Conservation (phyloP, 2,113 vertebrate species). For the Chrysemys picta region DNA sequence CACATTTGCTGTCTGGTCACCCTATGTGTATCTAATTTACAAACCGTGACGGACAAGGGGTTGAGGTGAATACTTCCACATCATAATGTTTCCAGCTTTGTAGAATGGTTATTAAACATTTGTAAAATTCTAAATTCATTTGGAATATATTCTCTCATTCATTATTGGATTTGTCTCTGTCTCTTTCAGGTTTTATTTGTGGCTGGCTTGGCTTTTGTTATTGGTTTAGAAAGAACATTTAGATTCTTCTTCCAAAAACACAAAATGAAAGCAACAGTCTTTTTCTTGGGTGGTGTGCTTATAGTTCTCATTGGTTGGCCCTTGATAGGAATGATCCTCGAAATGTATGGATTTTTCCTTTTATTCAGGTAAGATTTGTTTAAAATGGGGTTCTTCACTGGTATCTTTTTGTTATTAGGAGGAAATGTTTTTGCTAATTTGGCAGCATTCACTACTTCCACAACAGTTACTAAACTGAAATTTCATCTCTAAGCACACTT, state of each 20-base stretch:
- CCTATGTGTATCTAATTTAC: neutral
- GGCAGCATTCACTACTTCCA: neutral
- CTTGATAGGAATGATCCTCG: constrained; percentile 94
- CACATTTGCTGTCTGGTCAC: too few species aligned
- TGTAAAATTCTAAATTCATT: neutral
- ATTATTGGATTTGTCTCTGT: constrained; percentile 33
- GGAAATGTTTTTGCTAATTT: fast-evolving
- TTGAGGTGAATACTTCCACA: neutral
- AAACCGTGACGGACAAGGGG: neutral
- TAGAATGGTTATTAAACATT: neutral
- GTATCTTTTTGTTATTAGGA: neutral
- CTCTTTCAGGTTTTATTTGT: constrained; percentile 93
- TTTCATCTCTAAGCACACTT: neutral
- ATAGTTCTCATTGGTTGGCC: constrained; percentile 98
- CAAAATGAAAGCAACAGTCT: constrained; percentile 95
- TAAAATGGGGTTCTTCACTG: neutral
- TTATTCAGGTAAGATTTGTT: constrained; percentile 89
- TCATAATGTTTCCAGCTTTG: neutral
- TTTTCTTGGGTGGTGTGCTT: constrained; percentile 96
- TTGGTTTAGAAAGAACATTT: constrained; percentile 96
- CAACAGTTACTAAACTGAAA: neutral
- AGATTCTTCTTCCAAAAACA: constrained; percentile 99
- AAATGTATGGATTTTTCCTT: constrained; percentile 97
- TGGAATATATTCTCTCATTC: neutral
- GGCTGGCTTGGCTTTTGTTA: constrained; percentile 95